Conservation (phyloP, 2,888 invertebrate genomes). For the Tholera decimalis region DNA sequence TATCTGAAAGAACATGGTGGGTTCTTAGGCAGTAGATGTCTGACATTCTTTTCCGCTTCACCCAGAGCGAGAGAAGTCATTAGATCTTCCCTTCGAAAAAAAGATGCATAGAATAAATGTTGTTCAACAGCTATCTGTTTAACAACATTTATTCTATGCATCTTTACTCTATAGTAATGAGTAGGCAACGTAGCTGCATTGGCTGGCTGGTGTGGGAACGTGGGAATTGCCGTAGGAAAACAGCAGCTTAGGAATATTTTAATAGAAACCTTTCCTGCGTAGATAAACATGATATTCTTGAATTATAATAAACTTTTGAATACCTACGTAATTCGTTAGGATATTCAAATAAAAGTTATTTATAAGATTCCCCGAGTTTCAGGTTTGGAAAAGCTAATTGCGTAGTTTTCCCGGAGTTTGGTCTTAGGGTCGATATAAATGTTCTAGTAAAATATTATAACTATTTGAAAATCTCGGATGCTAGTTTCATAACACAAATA, state of each 20-base stretch:
- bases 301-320: conserved; percentile 4
- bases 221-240: too few species aligned
- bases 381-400: conserved; percentile 23
- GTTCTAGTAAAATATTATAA: conserved; percentile 8
- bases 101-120: too few species aligned
- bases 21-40: too few species aligned
- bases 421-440: conserved; percentile 10
- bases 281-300: conserved; percentile 10
- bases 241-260: conserved; percentile 1
- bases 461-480: not conserved
- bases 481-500: not conserved
- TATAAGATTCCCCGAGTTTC: not conserved
- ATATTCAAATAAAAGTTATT: conserved; percentile 11
- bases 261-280: not conserved
- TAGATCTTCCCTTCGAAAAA: too few species aligned
- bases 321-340: not conserved
- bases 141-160: too few species aligned
- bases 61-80: too few species aligned
- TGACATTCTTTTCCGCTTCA: too few species aligned
- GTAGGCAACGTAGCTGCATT: too few species aligned
- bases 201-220: too few species aligned
- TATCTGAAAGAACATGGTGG: too few species aligned
- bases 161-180: too few species aligned
- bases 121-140: too few species aligned
- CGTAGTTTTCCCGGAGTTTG: not conserved